Evolutionary conservation across 2,888 invertebrate species (phyloP).

Genomic region (Dilophus febrilis): DNA sequence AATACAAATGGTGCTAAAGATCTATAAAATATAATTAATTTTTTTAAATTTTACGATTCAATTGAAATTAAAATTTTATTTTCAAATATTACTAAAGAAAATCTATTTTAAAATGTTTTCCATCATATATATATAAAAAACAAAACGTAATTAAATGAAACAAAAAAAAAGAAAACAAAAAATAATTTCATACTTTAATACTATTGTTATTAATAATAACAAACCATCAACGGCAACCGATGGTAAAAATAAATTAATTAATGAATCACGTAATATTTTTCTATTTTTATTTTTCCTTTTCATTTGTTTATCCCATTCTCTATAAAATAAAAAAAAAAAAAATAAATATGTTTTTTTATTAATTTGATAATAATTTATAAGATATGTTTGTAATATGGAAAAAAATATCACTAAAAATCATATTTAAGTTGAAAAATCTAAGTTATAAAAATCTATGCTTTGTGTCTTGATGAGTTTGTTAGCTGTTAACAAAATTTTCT

Average conservation of each 20-base stretch:
- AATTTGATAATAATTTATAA: too few relatives aligned
- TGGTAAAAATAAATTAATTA: slow-evolving; percentile 49
- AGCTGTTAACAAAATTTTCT: too few relatives aligned
- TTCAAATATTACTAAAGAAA: neutral
- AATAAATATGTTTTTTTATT: too few relatives aligned
- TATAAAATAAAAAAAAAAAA: slow-evolving; percentile 18
- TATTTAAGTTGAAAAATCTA: too few relatives aligned
- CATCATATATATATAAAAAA: too few relatives aligned
- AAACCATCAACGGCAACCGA: slow-evolving; percentile 47
- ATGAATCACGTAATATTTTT: slow-evolving; percentile 36
- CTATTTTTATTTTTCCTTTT: slow-evolving; percentile 37
- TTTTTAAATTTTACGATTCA: neutral
- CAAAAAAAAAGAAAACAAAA: too few relatives aligned
- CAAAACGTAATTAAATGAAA: too few relatives aligned
- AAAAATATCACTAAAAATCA: slow-evolving; percentile 2
- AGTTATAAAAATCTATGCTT: too few relatives aligned
- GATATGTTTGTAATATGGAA: too few relatives aligned
- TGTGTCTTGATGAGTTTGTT: too few relatives aligned
- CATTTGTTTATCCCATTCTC: slow-evolving; percentile 51
- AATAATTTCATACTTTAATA: slow-evolving; percentile 22
- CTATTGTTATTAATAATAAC: slow-evolving; percentile 33
- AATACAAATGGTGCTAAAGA: too few relatives aligned
- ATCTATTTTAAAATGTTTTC: too few relatives aligned
- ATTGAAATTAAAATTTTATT: neutral
- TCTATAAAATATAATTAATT: slow-evolving; percentile 3